Percentiles rank a stretch among this genome's conserved stretches.
phyloP scores from a whole-genome alignment of 2,113 vertebrate species.

The Brachyhypopomus occidentalis region DNA sequence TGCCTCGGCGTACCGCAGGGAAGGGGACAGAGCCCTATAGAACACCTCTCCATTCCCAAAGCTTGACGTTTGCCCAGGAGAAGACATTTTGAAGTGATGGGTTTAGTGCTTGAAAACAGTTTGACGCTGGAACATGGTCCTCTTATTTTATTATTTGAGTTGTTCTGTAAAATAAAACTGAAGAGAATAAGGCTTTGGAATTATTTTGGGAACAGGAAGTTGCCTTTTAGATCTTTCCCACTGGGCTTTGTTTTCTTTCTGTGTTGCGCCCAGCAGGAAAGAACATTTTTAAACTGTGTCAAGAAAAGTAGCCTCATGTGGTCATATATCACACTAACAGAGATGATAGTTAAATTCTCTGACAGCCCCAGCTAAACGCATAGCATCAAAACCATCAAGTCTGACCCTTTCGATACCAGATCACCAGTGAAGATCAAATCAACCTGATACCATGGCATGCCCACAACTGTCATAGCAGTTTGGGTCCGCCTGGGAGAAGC shows the following conservation, averaged over 20 bases:
- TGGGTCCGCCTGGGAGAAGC: background rate
- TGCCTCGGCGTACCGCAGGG: constrained; percentile 14
- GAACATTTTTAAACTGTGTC: background rate
- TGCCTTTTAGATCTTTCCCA: background rate
- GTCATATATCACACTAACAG: constrained; percentile 2
- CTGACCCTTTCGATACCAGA: constrained; percentile 5
- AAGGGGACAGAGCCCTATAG: background rate
- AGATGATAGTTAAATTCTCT: background rate
- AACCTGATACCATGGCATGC: background rate
- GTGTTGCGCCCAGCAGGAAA: background rate
- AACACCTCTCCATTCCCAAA: background rate
- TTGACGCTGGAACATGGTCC: background rate
- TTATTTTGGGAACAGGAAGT: background rate
- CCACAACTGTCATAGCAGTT: constrained; percentile 10
- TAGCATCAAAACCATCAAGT: constrained; percentile 1
- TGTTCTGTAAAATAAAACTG: background rate
- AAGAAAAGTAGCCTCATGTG: background rate
- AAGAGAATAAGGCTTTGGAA: background rate
- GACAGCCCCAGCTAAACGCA: background rate
- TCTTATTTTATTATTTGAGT: background rate
- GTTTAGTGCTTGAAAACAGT: background rate
- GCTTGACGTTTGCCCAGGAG: background rate
- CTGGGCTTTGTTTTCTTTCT: background rate
- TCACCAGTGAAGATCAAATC: constrained; percentile 9
- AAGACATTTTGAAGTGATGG: background rate